Base-by-base conservation (phyloP, 2,888 invertebrate species). In the Leptura quadrifasciata region DNA sequence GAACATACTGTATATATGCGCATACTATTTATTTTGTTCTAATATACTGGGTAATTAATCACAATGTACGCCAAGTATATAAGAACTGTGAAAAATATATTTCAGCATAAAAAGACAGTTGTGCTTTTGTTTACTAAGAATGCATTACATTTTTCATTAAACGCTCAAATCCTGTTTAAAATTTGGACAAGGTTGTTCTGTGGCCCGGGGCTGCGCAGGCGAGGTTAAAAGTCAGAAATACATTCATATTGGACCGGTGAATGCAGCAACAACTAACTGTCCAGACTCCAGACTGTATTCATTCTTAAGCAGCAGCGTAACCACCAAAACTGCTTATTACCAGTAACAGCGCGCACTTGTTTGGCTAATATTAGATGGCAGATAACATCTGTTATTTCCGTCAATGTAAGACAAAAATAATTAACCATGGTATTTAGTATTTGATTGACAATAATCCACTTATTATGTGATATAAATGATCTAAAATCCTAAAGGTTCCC, bases 141-240 rank as follows among this genome's bases (percentile, higher is more conserved):
- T 52, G 60, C 17, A 21, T 18, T 24, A 52, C 61, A 71, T 61
- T 71, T 71, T 61, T 71, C 24, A 10, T 58, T 12, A n/a, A n/a
- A n/a, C n/a, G 47, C n/a, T 12, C 27, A 63, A 64, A 72, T 72
- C 72, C 72, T 72, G 72, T 61, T 72, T 54, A 31, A 58, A 55
- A 52, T 27, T 63, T 61, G 64, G 35, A 55, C 72, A 72, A 72
- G 72, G 72, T 55, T 55, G 64, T 35, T 47, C 35, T 4, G n/a
- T 47, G 27, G 63, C 72, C 64, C 8, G 18, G 17, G 21, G 64
- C 64, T 9, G n/a, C 31, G 35, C n/a, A 54, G 0, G n/a, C 72
- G 72, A 72, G 72, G 72, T 64, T 55, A 72, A 64, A 55, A 72
- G 47, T 72, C 55, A 61, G 27, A 61, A 31, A 27, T 55, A 27